Conservation (phyloP, 92 coral and sea anemone genomes). For the Parazoanthus atlanticus region DNA sequence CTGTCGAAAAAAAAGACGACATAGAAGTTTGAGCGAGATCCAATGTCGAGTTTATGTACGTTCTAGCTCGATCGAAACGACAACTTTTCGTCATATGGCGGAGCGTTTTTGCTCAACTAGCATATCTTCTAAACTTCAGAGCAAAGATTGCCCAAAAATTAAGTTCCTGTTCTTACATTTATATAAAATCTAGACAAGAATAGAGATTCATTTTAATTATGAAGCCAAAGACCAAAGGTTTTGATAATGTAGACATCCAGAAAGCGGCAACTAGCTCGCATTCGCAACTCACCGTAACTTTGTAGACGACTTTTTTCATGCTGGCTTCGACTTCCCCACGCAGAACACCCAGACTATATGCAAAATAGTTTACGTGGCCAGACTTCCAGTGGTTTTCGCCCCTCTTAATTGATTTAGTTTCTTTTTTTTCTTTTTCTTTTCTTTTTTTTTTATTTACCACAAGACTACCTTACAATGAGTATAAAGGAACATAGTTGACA, state of each 20-base stretch:
- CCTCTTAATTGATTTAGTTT: not conserved
- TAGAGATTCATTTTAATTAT: not conserved
- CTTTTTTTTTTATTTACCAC: too few species aligned
- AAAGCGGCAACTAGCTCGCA: not conserved
- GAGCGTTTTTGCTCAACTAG: not conserved
- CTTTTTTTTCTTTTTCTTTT: too few species aligned
- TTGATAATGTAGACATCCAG: not conserved
- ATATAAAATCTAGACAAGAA: not conserved
- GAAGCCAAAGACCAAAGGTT: not conserved
- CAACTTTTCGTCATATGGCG: not conserved
- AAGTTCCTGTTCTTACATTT: not conserved
- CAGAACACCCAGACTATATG: conserved; percentile 31
- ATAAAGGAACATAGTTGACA: too few species aligned
- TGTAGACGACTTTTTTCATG: conserved; percentile 44
- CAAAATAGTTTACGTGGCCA: not conserved
- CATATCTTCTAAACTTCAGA: not conserved
- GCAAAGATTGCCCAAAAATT: not conserved
- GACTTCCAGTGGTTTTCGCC: not conserved
- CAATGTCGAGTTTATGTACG: too few species aligned
- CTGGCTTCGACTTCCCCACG: conserved; percentile 44
- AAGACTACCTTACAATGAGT: too few species aligned
- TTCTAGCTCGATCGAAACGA: too few species aligned
- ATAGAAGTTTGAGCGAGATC: too few species aligned
- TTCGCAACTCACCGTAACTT: conserved; percentile 46
- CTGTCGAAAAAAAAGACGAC: not conserved